Evolutionary conservation across 2,113 vertebrate genomes (phyloP).

Genomic region (Octodon degus): DNA sequence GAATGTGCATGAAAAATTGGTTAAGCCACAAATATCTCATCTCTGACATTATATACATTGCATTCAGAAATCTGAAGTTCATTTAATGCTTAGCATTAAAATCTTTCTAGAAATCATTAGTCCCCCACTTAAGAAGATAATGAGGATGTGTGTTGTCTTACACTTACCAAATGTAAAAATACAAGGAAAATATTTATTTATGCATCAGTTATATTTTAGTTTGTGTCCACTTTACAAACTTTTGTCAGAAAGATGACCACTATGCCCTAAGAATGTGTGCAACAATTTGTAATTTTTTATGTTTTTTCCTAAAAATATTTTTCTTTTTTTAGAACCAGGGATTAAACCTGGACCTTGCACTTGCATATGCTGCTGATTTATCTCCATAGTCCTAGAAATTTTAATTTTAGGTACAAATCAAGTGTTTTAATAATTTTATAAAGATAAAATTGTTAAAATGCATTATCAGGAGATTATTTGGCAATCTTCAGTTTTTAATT

Average conservation of each 20-base stretch:
- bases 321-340: too few relatives aligned
- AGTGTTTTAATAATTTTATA: neutral
- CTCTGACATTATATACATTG: neutral
- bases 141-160: neutral
- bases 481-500: neutral
- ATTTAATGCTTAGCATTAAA: conserved; percentile 45
- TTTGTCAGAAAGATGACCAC: neutral
- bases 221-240: neutral
- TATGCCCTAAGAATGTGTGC: neutral
- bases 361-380: too few relatives aligned
- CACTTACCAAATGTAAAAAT: neutral
- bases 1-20: neutral
- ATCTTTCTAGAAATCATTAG: conserved; percentile 35
- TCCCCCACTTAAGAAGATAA: neutral
- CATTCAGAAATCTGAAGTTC: conserved; percentile 24
- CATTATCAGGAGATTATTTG: neutral
- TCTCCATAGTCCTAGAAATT: neutral
- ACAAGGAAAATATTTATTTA: conserved; percentile 45
- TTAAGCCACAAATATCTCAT: conserved; percentile 24
- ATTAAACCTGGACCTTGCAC: too few relatives aligned
- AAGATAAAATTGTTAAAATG: neutral
- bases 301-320: neutral
- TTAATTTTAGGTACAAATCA: neutral
- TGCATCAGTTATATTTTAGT: neutral
- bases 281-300: neutral